Evolutionary conservation across 1,140 invertebrate genomes (phyloP).

Genomic region (Augochlora pura): DNA sequence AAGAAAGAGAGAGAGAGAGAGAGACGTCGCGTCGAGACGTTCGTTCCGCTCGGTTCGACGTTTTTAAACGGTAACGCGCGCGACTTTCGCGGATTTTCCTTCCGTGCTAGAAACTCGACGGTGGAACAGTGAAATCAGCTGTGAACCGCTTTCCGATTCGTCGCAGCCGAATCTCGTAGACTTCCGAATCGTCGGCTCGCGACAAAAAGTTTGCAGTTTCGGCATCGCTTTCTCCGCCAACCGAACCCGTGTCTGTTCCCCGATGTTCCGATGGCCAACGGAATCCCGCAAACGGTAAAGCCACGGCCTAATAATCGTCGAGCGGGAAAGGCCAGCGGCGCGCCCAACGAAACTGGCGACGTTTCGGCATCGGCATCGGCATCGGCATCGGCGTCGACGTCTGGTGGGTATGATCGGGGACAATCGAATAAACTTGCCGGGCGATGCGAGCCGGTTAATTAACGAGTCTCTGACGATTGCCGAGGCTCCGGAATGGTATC

Average conservation of each 20-base stretch:
- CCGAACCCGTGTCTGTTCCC: too few relatives aligned
- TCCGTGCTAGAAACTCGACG: constrained; percentile 17
- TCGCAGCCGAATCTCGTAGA: neutral
- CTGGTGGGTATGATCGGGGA: neutral
- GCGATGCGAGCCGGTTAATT: constrained; percentile 34
- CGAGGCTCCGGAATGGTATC: constrained; percentile 5
- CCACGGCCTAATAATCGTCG: too few relatives aligned
- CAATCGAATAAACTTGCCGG: constrained; percentile 12
- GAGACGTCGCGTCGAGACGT: too few relatives aligned
- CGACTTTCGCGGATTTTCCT: constrained; percentile 24
- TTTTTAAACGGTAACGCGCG: neutral
- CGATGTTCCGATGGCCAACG: too few relatives aligned
- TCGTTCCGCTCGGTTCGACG: too few relatives aligned
- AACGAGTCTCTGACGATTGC: constrained; percentile 14
- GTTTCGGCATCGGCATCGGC: too few relatives aligned
- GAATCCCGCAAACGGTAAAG: too few relatives aligned
- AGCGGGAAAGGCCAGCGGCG: too few relatives aligned
- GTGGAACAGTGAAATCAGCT: constrained; percentile 17
- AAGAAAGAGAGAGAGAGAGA: too few relatives aligned
- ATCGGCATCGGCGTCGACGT: too few relatives aligned
- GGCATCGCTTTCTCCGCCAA: too few relatives aligned
- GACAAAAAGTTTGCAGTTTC: too few relatives aligned
- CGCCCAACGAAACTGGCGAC: neutral
- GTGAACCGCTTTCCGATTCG: neutral
- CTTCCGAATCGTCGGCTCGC: neutral